Base-by-base conservation (phyloP, 1,140 invertebrate species). In the Drosophila equinoxialis region DNA sequence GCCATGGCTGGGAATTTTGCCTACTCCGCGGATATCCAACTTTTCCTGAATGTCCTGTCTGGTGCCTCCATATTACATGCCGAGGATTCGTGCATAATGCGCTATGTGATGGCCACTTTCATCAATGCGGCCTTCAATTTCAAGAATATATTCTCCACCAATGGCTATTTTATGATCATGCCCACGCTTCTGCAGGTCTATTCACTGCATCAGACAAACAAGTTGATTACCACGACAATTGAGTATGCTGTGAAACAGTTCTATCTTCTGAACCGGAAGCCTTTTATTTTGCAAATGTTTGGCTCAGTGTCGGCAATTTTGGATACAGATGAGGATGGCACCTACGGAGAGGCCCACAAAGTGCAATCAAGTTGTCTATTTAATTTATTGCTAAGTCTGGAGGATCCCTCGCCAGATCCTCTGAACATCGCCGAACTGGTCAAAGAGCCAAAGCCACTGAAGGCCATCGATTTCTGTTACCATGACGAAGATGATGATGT, bases 161-260 rank as follows among this genome's bases (percentile, higher is more conserved):
- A 99, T 92, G 98, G 98, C 4, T 99, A 99, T 91, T 94, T 99
- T 30, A 94, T 99, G 72, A 98, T 99, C 61, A 99, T 99, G 96
- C 99, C 99, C 20, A 99, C 98, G 0, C 93, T 99, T 11, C 92
- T 99, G 41, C 96, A 98, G 93, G 96, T 99, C 26, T 99, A 99
- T 93, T 98, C 97, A 4, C 99, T 98, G 81, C 98, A 99, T 92
- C 98, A 99, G 93, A 98, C 98, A 0, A 99, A 99, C 93, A 96
- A 96, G 91, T 92, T 99, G 14, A 96, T 99, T 0, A 98, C 97
- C 1, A 96, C 97, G 0, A 98, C 98, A 0, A 97, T 99, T 57
- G 98, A 99, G 92, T 99, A 99, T 92, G 97, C 98, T 0, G 98
- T 98, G 6, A 98, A 99, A 90, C 98, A 99, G 92, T 99, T 99